Conservation (phyloP, 53 echinoderm and acorn worm genomes). For the Paracentrotus lividus region DNA sequence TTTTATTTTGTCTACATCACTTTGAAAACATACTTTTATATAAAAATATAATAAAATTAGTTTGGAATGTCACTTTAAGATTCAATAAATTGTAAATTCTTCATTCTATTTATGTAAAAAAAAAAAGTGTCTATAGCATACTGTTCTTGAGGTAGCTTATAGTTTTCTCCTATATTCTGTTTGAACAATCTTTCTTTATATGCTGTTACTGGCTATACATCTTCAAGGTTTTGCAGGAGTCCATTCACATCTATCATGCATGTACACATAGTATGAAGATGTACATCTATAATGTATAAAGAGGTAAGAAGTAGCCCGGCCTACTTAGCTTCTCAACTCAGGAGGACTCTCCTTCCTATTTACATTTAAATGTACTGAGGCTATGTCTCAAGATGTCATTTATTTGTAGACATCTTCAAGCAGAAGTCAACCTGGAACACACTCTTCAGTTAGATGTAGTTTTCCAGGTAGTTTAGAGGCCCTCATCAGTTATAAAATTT, state of each 20-base stretch:
- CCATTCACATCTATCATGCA: not conserved
- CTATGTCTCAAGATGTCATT: conserved; percentile 48
- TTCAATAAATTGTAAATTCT: no score
- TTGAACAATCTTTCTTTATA: not conserved
- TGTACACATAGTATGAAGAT: not conserved
- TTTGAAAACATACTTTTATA: not conserved
- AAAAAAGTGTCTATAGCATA: no score
- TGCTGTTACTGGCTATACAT: not conserved
- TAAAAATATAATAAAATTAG: not conserved
- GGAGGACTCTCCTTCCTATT: not conserved
- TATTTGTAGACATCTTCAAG: conserved; percentile 47
- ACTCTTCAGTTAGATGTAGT: conserved; percentile 12
- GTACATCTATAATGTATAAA: not conserved
- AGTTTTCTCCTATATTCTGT: not conserved
- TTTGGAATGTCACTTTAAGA: not conserved
- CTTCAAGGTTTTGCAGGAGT: not conserved
- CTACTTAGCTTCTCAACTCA: not conserved
- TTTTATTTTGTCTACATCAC: not conserved
- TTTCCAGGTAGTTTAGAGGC: no score
- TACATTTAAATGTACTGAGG: conserved; percentile 24
- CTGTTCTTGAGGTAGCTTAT: no score
- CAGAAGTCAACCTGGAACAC: not conserved
- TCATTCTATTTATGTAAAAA: no score
- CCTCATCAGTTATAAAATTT: no score
- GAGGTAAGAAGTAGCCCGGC: no score